A percentile compares a stretch with the other conserved stretches of the same genome.
These are phyloP conservation scores for Lateolabrax maculatus DNA, from an alignment of 2,797 vertebrate species.

Conservation along the genomic window DNA sequence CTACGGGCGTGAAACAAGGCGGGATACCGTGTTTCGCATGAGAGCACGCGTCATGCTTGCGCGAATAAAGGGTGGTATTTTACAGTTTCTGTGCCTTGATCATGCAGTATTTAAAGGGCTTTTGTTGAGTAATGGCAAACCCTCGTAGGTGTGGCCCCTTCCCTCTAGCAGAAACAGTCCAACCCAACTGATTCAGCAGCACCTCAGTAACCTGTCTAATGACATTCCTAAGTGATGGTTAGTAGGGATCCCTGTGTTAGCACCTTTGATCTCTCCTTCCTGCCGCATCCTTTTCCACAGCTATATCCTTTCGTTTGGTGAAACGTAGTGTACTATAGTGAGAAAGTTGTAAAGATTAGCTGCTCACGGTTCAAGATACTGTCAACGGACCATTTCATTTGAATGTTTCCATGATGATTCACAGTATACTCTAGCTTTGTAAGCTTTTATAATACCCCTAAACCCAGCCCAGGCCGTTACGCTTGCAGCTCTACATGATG, in stretches of 20 bases:
- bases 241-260: conserved; percentile 17
- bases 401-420: conserved; percentile 57
- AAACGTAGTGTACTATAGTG: neutral
- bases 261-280: neutral
- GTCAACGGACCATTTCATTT: conserved; percentile 32
- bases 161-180: conserved; percentile 22
- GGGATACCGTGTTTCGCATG: neutral
- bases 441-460: conserved; percentile 21
- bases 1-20: neutral
- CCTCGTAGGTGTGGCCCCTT: conserved; percentile 54
- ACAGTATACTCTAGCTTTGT: conserved; percentile 3
- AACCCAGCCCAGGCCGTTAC: conserved; percentile 14
- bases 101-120: conserved; percentile 34
- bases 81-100: neutral
- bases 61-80: neutral
- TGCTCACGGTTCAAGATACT: neutral
- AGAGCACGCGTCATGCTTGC: neutral
- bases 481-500: conserved; percentile 38
- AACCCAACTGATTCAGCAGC: conserved; percentile 38
- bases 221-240: conserved; percentile 55
- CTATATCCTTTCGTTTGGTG: conserved; percentile 7
- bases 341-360: neutral
- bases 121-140: conserved; percentile 52
- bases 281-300: neutral
- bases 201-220: conserved; percentile 57